Evolutionary conservation across 2,888 invertebrate genomes (phyloP).

Genomic region (Carpatolechia fugitivella): DNA sequence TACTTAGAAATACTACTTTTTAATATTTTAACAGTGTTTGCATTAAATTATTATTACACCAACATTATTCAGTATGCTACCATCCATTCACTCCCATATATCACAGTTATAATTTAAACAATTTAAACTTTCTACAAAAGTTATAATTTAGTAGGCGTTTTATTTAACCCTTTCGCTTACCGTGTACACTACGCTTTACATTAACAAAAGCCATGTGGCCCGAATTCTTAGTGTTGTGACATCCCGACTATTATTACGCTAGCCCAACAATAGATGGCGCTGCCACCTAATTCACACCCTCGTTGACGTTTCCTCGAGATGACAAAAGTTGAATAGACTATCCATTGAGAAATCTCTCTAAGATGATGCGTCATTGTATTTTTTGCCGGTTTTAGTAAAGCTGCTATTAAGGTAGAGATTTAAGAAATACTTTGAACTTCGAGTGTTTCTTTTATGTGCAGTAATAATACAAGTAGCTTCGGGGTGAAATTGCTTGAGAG

Average conservation of each 20-base stretch:
- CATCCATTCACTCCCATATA: neutral
- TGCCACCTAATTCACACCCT: slow-evolving; percentile 14
- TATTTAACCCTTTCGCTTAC: slow-evolving; percentile 8
- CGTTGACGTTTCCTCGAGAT: slow-evolving; percentile 13
- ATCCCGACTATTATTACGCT: slow-evolving; percentile 28
- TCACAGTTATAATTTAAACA: neutral
- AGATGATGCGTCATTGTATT: slow-evolving; percentile 6
- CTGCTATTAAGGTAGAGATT: neutral
- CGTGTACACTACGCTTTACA: neutral
- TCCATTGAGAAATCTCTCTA: slow-evolving; percentile 1
- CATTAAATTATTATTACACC: too few species aligned
- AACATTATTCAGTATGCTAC: neutral
- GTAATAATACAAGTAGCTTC: too few species aligned
- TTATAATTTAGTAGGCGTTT: slow-evolving; percentile 12
- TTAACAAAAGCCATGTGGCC: neutral
- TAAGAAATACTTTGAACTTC: neutral
- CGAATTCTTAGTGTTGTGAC: slow-evolving; percentile 42
- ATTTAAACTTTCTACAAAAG: neutral
- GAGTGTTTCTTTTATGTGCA: too few species aligned
- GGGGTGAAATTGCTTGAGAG: too few species aligned
- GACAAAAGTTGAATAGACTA: slow-evolving; percentile 10
- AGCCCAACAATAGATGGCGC: slow-evolving; percentile 10
- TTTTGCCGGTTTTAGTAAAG: slow-evolving; percentile 7
- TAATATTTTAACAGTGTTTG: too few species aligned
- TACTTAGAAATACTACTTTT: too few species aligned